These are phyloP conservation scores for Heptranchias perlo DNA, from an alignment of 2,113 vertebrate genomes.

Conservation along the genomic window DNA sequence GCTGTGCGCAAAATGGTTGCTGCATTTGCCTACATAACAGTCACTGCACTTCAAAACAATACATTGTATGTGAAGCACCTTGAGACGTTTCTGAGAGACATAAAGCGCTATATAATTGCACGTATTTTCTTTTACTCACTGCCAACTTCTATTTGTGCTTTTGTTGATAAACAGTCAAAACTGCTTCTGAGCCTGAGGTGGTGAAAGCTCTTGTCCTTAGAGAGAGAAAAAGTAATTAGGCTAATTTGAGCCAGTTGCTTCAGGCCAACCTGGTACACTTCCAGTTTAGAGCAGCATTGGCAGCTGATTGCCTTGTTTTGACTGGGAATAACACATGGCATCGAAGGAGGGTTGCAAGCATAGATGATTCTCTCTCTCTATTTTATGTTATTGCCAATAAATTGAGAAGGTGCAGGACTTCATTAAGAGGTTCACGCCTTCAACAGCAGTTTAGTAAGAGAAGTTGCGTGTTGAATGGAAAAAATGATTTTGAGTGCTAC, in stretches of 20 bases:
- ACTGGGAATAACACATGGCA: not conserved
- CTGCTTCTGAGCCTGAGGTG: not conserved
- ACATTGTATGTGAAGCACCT: not conserved
- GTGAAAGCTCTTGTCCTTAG: not conserved
- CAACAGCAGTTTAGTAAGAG: not conserved
- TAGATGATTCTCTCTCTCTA: not conserved
- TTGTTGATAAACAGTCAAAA: not conserved
- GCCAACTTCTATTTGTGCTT: not conserved
- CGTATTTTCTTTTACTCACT: not conserved
- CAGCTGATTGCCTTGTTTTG: not conserved
- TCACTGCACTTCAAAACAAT: slow-evolving; percentile 5
- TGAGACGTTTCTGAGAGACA: slow-evolving; percentile 1
- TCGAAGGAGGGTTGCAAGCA: not conserved
- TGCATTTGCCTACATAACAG: not conserved
- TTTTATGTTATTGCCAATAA: not conserved
- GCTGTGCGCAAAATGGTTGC: slow-evolving; percentile 23
- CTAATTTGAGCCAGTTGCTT: not conserved
- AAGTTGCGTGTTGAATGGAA: not conserved
- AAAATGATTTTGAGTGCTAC: not conserved
- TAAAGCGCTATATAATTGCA: not conserved
- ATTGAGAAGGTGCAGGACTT: not conserved
- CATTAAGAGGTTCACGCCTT: not conserved
- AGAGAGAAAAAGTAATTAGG: not conserved
- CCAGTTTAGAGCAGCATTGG: not conserved
- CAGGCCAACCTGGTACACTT: not conserved